Percentiles rank a stretch among this genome's conserved stretches.
These are phyloP conservation scores for Austrolebias charrua DNA, from an alignment of 2,797 vertebrate genomes.

Conservation along the genomic window DNA sequence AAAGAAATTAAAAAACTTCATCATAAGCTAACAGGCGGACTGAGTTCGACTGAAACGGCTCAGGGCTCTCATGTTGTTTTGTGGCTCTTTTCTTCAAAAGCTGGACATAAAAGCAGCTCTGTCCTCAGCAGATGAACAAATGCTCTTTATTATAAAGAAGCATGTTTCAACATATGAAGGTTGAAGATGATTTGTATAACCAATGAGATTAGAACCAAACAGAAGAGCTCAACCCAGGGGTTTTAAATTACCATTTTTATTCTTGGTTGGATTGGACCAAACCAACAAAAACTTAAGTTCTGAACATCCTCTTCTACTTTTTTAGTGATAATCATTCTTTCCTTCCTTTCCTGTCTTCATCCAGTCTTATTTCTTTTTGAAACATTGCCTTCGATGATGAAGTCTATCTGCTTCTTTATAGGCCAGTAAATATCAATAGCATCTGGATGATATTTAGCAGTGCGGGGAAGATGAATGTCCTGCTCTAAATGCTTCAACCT, in stretches of 20 bases:
- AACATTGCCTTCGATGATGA: conserved; percentile 23
- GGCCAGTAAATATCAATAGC: conserved; percentile 64
- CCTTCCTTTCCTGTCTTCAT: neutral
- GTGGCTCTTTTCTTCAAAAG: neutral
- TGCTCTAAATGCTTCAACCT: conserved; percentile 72
- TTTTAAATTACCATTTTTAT: neutral
- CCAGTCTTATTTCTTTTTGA: conserved; percentile 8
- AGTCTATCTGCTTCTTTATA: conserved; percentile 34
- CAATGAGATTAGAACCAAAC: too few relatives aligned
- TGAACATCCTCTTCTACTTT: neutral
- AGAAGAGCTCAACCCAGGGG: too few relatives aligned
- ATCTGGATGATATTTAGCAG: conserved; percentile 71
- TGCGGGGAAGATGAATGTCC: conserved; percentile 71
- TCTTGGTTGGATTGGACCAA: conserved; percentile 9
- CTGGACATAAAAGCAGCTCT: neutral
- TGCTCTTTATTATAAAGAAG: too few relatives aligned
- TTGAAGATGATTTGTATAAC: too few relatives aligned
- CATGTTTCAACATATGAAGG: too few relatives aligned
- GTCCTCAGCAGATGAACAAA: neutral
- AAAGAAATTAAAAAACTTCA: neutral
- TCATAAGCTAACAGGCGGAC: neutral
- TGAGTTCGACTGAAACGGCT: too few relatives aligned
- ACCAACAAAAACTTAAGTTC: conserved; percentile 3
- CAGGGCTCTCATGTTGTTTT: too few relatives aligned
- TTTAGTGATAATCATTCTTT: neutral